Conservation (phyloP, 2,113 vertebrate species). For the Psammodynastes pulverulentus region DNA sequence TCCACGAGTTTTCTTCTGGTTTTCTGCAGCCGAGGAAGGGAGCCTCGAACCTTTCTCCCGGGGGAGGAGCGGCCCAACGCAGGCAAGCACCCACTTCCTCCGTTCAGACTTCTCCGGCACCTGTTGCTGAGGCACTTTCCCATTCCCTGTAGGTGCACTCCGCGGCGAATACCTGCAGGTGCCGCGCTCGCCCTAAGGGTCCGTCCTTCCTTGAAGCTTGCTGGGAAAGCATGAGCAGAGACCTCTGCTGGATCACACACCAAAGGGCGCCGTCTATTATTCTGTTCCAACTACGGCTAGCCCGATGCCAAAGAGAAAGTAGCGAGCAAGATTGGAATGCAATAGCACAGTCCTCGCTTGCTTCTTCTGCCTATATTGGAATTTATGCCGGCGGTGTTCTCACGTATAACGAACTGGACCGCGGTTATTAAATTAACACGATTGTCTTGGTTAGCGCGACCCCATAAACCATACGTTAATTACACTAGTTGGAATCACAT, state of each 20-base stretch:
- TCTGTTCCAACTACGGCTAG: background rate
- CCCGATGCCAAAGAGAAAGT: background rate
- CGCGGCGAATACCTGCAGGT: background rate
- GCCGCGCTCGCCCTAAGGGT: background rate
- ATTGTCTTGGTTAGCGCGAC: background rate
- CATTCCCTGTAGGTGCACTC: background rate
- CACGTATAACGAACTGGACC: background rate
- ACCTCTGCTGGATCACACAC: background rate
- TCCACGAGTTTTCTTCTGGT: slow-evolving; percentile 30
- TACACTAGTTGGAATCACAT: background rate
- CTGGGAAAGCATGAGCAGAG: background rate
- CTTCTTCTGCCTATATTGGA: background rate
- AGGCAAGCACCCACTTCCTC: background rate
- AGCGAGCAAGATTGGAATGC: background rate
- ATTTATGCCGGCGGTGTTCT: background rate
- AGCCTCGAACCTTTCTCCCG: background rate
- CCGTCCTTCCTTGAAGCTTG: slow-evolving; percentile 10
- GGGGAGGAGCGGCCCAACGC: background rate
- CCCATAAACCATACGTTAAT: background rate
- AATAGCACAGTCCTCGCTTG: background rate
- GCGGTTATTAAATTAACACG: background rate
- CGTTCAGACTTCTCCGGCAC: background rate
- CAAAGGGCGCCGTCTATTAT: background rate
- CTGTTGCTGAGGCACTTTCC: background rate
- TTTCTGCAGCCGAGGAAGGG: slow-evolving; percentile 6